A percentile compares a stretch with the other conserved stretches of the same genome.
Evolutionary conservation across 2,113 vertebrate genomes (phyloP).

Genomic region (Oryctolagus cuniculus): DNA sequence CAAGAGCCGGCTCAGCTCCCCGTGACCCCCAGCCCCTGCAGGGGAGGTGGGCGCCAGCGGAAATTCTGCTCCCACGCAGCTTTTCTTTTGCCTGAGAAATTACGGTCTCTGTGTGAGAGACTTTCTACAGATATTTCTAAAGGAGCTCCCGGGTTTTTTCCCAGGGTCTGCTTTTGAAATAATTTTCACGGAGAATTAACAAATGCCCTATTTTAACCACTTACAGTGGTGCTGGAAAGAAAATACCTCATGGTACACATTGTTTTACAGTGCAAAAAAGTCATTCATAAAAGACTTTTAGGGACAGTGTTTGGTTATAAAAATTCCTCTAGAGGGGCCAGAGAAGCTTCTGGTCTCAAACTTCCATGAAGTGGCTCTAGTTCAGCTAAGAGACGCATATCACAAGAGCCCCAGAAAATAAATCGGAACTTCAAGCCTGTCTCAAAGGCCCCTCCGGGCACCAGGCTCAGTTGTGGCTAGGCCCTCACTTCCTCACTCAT

Average conservation of each 20-base stretch:
- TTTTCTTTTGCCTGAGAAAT: slow-evolving; percentile 26
- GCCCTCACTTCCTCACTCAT: not conserved
- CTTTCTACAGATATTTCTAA: slow-evolving; percentile 1
- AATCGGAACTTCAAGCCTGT: slow-evolving; percentile 27
- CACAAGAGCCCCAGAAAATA: slow-evolving; percentile 50
- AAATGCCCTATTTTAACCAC: slow-evolving; percentile 50
- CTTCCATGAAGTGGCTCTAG: slow-evolving; percentile 24
- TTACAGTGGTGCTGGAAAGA: not conserved
- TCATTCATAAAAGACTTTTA: slow-evolving; percentile 21
- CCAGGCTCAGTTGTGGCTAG: slow-evolving; percentile 4
- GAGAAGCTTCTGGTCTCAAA: slow-evolving; percentile 46
- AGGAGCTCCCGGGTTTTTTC: not conserved
- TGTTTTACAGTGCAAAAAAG: slow-evolving; percentile 37
- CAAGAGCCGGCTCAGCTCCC: not conserved
- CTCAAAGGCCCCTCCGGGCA: not conserved
- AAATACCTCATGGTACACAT: not conserved
- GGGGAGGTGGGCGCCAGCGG: not conserved
- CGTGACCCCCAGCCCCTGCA: not conserved
- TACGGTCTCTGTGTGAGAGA: not conserved
- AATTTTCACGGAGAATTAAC: slow-evolving; percentile 57
- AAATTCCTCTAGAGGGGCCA: slow-evolving; percentile 42
- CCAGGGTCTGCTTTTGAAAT: slow-evolving; percentile 58
- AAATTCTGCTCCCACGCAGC: not conserved
- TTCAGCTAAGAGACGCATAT: not conserved
- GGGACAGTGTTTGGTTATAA: slow-evolving; percentile 42